Conservation (phyloP, 2,797 vertebrate species). For the Urosaurus nigricauda region DNA sequence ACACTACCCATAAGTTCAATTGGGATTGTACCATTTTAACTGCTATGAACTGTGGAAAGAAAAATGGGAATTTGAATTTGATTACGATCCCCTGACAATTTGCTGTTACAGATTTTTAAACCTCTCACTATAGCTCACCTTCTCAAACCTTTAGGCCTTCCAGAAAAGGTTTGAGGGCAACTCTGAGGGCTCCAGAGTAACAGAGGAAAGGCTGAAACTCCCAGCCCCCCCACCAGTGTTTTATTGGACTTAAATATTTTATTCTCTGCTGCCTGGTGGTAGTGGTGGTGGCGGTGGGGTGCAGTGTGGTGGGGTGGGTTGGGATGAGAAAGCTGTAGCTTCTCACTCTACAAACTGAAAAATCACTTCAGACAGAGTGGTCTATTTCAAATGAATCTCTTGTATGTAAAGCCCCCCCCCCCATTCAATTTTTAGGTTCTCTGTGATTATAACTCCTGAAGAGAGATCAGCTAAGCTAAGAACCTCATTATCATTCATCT, state of each 20-base stretch:
- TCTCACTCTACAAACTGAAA: not conserved
- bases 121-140: too few species aligned
- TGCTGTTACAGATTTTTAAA: not conserved
- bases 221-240: too few species aligned
- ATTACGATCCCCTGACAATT: not conserved
- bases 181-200: too few species aligned
- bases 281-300: too few species aligned
- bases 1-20: not conserved
- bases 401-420: not conserved
- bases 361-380: not conserved
- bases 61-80: not conserved
- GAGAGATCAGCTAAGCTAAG: not conserved
- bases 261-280: too few species aligned
- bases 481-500: conserved; percentile 1
- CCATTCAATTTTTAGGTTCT: not conserved
- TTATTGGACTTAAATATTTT: too few species aligned
- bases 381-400: not conserved
- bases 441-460: not conserved
- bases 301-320: too few species aligned
- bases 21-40: not conserved
- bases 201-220: too few species aligned
- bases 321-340: not conserved
- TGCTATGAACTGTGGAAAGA: not conserved
- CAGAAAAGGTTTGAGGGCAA: too few species aligned
- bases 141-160: too few species aligned